Percentiles rank a stretch among this genome's conserved stretches.
Conservation (phyloP, 1,140 invertebrate genomes). For the Drosophila rhopaloa region DNA sequence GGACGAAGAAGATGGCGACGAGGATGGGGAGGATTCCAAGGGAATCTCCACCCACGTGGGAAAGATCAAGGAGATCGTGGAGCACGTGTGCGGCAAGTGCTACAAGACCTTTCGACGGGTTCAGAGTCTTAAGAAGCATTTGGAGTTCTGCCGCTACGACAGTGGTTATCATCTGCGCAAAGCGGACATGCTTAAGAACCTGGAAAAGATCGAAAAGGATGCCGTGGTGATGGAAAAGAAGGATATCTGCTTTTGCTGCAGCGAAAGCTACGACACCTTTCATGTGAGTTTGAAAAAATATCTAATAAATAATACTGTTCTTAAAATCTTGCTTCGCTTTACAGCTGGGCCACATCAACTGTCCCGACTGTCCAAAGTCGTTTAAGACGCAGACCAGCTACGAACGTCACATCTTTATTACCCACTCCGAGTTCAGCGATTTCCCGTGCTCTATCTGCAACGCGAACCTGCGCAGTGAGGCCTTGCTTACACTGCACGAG, state of each 20-base stretch:
- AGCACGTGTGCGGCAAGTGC: conserved; percentile 83
- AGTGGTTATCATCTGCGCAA: conserved; percentile 79
- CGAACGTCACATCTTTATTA: conserved; percentile 81
- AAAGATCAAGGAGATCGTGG: conserved; percentile 74
- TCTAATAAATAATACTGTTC: too few relatives aligned
- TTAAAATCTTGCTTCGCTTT: neutral
- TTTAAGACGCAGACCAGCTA: conserved; percentile 83
- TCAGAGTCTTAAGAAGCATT: conserved; percentile 76
- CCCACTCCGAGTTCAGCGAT: conserved; percentile 74
- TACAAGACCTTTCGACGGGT: conserved; percentile 78
- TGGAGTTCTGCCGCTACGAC: conserved; percentile 80
- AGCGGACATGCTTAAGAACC: conserved; percentile 78
- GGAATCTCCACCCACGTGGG: conserved; percentile 12
- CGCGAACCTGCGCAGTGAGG: conserved; percentile 75
- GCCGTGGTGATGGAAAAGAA: conserved; percentile 79
- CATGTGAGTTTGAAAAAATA: conserved; percentile 54
- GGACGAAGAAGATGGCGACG: conserved; percentile 55
- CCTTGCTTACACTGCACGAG: conserved; percentile 73
- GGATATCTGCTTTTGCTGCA: conserved; percentile 82
- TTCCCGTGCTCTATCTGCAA: conserved; percentile 80
- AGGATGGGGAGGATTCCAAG: conserved; percentile 22
- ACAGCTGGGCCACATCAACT: conserved; percentile 80
- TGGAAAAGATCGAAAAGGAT: conserved; percentile 84
- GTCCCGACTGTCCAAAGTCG: conserved; percentile 84
- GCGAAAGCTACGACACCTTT: conserved; percentile 81